A percentile compares a stretch with the other conserved stretches of the same genome.
Evolutionary conservation across 2,888 invertebrate species (phyloP).

Genomic region (Tipula vernalis): DNA sequence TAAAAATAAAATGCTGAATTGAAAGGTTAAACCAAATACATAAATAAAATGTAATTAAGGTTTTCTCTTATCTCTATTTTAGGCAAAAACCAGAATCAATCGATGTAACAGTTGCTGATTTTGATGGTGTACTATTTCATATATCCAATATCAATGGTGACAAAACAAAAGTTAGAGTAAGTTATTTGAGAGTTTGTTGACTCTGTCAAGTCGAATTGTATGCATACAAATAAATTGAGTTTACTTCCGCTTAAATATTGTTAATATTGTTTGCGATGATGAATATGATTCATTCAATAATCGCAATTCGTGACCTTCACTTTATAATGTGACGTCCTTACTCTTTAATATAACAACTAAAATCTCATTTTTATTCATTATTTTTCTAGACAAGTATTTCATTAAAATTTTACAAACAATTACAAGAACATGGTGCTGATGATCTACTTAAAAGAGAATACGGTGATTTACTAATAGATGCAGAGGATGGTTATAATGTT

Average conservation of each 20-base stretch:
- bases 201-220: background rate
- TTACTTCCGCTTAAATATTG: background rate
- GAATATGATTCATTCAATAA: background rate
- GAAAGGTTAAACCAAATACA: background rate
- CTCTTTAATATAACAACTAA: background rate
- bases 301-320: background rate
- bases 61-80: slow-evolving; percentile 32
- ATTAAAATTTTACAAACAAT: slow-evolving; percentile 95
- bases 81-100: slow-evolving; percentile 92
- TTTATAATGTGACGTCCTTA: background rate
- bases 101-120: slow-evolving; percentile 90
- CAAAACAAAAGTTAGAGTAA: slow-evolving; percentile 93
- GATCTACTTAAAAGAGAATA: slow-evolving; percentile 89
- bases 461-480: slow-evolving; percentile 64
- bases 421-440: slow-evolving; percentile 97
- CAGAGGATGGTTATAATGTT: slow-evolving; percentile 92
- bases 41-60: background rate
- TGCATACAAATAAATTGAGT: background rate
- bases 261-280: background rate
- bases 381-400: slow-evolving; percentile 85
- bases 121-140: slow-evolving; percentile 97
- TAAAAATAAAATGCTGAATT: background rate
- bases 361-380: slow-evolving; percentile 12
- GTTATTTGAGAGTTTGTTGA: slow-evolving; percentile 25
- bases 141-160: slow-evolving; percentile 94